Conservation (phyloP, 1,140 invertebrate genomes). For the Kradibia gibbosae region DNA sequence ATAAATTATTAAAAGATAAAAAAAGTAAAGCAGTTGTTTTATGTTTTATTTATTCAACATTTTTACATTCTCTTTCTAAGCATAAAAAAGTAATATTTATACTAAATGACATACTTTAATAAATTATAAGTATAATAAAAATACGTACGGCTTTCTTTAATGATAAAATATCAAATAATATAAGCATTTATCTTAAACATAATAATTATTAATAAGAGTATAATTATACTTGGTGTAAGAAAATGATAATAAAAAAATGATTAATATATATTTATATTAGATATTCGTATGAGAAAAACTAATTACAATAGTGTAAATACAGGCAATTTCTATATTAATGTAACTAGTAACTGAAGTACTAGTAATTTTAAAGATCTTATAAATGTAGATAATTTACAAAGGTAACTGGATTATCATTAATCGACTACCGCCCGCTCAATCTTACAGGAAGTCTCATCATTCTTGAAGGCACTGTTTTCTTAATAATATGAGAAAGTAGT, state of each 20-base stretch:
- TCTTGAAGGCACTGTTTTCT: conserved; percentile 40
- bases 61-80: conserved; percentile 6
- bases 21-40: background rate
- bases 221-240: background rate
- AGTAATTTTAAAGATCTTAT: conserved; percentile 16
- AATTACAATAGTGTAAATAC: conserved; percentile 3
- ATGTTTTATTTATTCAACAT: conserved; percentile 18
- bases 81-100: conserved; percentile 1
- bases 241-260: background rate
- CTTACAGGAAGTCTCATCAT: conserved; percentile 23
- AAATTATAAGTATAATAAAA: conserved; percentile 6
- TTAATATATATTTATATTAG: background rate
- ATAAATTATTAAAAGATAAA: background rate
- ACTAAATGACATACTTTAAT: background rate
- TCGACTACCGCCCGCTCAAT: conserved; percentile 15
- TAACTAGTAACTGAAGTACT: background rate
- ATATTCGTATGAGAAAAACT: background rate
- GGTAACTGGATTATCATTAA: background rate
- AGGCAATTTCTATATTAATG: background rate
- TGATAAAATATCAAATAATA: conserved; percentile 23
- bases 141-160: too few species aligned
- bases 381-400: conserved; percentile 32
- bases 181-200: conserved; percentile 9
- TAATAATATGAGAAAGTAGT: conserved; percentile 27
- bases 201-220: background rate